phyloP scores from a whole-genome alignment of 2,113 vertebrate species.

The Anas platyrhynchos region DNA sequence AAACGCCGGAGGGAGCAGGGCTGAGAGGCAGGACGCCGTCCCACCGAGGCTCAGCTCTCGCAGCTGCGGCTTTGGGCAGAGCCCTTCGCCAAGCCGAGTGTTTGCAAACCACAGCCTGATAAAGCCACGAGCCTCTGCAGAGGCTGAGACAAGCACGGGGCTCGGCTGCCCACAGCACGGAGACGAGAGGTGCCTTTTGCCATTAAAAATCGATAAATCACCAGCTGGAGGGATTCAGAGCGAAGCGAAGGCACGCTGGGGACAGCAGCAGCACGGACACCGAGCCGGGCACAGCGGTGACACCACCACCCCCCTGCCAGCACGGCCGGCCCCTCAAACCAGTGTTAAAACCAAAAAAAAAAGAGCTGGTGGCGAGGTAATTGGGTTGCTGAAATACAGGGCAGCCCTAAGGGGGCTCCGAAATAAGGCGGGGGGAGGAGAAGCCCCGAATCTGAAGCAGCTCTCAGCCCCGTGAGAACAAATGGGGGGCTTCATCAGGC shows the following conservation, averaged over 20 bases:
- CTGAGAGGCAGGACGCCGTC: background rate
- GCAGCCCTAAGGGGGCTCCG: background rate
- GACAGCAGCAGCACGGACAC: background rate
- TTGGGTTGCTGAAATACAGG: background rate
- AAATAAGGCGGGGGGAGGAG: background rate
- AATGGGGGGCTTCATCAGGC: background rate
- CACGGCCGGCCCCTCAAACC: background rate
- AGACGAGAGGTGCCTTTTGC: background rate
- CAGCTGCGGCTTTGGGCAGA: background rate
- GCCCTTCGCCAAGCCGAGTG: background rate
- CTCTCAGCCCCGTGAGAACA: background rate
- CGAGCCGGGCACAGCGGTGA: background rate
- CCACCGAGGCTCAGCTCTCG: fast-evolving
- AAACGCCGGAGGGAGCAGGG: fast-evolving
- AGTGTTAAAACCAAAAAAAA: background rate
- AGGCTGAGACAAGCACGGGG: background rate
- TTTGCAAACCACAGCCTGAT: background rate
- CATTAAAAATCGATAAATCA: background rate
- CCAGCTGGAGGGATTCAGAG: background rate
- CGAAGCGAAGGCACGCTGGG: fast-evolving
- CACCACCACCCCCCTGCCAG: background rate
- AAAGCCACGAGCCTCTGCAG: background rate
- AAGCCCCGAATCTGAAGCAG: background rate
- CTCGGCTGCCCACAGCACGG: no score
- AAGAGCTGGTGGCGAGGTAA: fast-evolving